These are phyloP conservation scores for Trichomycterus rosablanca DNA, from an alignment of 2,113 vertebrate species.

Conservation along the genomic window DNA sequence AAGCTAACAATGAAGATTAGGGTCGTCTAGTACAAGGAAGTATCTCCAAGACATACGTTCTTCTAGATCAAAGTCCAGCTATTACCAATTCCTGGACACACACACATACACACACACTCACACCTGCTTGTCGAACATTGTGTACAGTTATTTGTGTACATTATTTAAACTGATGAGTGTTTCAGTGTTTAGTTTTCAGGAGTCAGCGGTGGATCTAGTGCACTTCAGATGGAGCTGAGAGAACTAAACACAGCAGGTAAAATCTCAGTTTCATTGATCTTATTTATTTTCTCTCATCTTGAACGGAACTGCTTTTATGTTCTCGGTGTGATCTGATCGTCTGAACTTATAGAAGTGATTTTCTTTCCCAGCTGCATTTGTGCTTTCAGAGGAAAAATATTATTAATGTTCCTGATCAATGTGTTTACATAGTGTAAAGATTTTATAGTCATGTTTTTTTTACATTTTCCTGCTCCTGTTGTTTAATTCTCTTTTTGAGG, in stretches of 20 bases:
- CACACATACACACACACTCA: constrained; percentile 2
- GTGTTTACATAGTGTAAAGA: too few relatives aligned
- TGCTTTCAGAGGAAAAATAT: too few relatives aligned
- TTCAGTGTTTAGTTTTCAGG: neutral
- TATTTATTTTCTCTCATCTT: neutral
- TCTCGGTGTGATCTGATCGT: neutral
- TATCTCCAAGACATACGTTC: constrained; percentile 43
- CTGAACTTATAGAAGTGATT: neutral
- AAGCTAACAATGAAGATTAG: too few relatives aligned
- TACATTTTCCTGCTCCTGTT: too few relatives aligned
- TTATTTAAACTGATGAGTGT: neutral
- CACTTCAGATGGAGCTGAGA: constrained; percentile 35
- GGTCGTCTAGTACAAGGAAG: constrained; percentile 60
- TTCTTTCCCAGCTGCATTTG: neutral
- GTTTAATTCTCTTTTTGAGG: too few relatives aligned
- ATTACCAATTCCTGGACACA: constrained; percentile 26
- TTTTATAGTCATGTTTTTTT: too few relatives aligned
- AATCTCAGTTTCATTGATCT: neutral
- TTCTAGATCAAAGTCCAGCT: constrained; percentile 60
- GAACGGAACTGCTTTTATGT: neutral
- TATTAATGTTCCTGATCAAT: too few relatives aligned
- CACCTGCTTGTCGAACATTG: neutral
- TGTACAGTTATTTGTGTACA: neutral
- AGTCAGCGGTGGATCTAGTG: neutral
- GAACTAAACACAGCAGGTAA: constrained; percentile 28